These are phyloP conservation scores for Myanophis thanlyinensis DNA, from an alignment of 2,113 vertebrate genomes.

Conservation along the genomic window DNA sequence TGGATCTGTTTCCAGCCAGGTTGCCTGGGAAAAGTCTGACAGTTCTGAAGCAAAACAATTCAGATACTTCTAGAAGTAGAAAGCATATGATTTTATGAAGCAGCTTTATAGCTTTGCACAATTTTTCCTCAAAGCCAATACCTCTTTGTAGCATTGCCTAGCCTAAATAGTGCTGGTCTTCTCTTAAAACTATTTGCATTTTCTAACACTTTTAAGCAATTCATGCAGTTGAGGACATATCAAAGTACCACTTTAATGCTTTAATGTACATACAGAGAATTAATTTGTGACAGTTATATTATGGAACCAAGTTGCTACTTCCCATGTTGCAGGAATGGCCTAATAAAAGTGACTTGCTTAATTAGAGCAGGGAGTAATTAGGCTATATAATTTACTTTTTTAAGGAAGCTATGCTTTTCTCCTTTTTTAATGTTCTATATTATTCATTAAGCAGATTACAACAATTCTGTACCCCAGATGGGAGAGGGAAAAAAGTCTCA, in stretches of 20 bases:
- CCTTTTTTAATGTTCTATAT: conserved; percentile 18
- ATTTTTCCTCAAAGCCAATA: background rate
- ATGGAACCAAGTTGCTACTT: conserved; percentile 28
- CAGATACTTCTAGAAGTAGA: background rate
- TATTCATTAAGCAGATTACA: conserved; percentile 44
- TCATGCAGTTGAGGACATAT: background rate
- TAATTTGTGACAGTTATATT: conserved; percentile 20
- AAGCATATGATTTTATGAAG: background rate
- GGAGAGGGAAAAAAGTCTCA: background rate
- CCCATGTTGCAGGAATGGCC: conserved; percentile 31
- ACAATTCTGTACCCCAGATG: conserved; percentile 26
- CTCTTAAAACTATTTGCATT: background rate
- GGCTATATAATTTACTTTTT: conserved; percentile 21
- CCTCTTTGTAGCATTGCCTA: background rate
- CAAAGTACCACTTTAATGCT: background rate
- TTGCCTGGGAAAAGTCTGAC: background rate
- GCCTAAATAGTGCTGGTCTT: background rate
- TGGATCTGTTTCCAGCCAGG: background rate
- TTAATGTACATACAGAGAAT: background rate
- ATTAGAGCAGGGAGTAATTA: conserved; percentile 41
- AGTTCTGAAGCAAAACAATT: background rate
- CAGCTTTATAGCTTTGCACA: background rate
- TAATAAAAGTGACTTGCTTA: conserved; percentile 51
- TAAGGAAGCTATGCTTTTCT: conserved; percentile 27
- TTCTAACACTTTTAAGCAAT: background rate